Conservation (phyloP, 2,888 invertebrate species). For the Lasioglossum figueresi region DNA sequence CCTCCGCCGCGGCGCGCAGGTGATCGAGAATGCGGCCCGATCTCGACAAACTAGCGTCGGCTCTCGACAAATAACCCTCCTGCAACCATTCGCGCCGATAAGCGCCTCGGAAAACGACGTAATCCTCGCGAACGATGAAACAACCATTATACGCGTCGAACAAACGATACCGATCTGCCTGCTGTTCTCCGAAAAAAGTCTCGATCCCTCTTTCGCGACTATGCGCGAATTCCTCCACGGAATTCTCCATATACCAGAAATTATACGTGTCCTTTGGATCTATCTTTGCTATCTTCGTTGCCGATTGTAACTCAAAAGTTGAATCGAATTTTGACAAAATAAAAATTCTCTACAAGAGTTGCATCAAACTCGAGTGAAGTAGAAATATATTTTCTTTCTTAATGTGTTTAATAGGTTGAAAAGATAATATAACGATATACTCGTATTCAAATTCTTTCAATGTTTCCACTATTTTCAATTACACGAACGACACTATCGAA, state of each 20-base stretch:
- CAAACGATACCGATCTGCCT: conserved; percentile 2
- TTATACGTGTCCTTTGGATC: not conserved
- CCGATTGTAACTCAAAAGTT: no score
- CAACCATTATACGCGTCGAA: conserved; percentile 5
- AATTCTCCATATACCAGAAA: not conserved
- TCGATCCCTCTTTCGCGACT: not conserved
- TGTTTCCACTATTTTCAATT: no score
- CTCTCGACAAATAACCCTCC: conserved; percentile 40
- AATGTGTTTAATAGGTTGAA: no score
- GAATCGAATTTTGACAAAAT: no score
- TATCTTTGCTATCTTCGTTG: not conserved
- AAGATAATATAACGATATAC: no score
- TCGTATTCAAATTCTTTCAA: no score
- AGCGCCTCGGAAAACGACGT: not conserved
- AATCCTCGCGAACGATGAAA: conserved; percentile 3
- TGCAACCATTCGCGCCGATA: conserved; percentile 4
- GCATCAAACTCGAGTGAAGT: no score
- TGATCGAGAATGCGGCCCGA: conserved; percentile 40
- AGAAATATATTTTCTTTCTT: no score
- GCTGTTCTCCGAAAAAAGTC: not conserved
- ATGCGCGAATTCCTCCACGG: not conserved
- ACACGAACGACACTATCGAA: no score
- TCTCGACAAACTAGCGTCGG: conserved; percentile 34
- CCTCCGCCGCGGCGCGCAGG: conserved; percentile 28
- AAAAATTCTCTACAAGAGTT: no score